A percentile compares a stretch with the other conserved stretches of the same genome.
Evolutionary conservation across 1,140 invertebrate genomes (phyloP).

Genomic region (Pectinophora gossypiella): DNA sequence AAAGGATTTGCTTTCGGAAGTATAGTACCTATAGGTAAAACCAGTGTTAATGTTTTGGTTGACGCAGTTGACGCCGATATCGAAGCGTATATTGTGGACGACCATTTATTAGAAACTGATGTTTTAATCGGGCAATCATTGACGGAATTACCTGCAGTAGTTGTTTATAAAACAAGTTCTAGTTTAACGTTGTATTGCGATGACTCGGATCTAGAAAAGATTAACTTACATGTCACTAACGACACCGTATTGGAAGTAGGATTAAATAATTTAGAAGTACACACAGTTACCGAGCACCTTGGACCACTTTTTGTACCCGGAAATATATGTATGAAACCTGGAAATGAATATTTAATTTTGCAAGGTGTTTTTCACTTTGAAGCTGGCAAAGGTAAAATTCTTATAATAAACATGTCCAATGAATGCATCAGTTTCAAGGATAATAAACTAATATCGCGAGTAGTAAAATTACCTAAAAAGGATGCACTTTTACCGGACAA

Average conservation of each 20-base stretch:
- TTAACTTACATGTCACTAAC: neutral
- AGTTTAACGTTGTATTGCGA: slow-evolving; percentile 5
- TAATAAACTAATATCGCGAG: slow-evolving; percentile 5
- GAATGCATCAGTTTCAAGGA: neutral
- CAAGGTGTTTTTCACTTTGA: slow-evolving; percentile 8
- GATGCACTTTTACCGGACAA: neutral
- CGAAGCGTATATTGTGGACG: neutral
- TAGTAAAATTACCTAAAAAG: neutral
- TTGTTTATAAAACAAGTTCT: slow-evolving; percentile 6
- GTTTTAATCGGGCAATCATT: slow-evolving; percentile 9
- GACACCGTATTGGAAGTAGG: neutral
- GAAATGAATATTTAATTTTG: slow-evolving; percentile 1
- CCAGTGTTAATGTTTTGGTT: neutral
- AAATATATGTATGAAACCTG: slow-evolving; percentile 4
- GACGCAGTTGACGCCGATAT: slow-evolving; percentile 7
- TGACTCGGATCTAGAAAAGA: neutral
- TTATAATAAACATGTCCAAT: neutral
- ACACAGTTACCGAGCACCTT: neutral
- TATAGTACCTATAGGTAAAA: slow-evolving; percentile 1
- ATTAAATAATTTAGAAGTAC: neutral
- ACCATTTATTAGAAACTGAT: slow-evolving; percentile 8
- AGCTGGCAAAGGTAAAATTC: neutral
- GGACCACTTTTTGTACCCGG: slow-evolving; percentile 6
- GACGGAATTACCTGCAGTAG: slow-evolving; percentile 7
- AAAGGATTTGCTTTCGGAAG: slow-evolving; percentile 10